Evolutionary conservation across 1,140 invertebrate species (phyloP), one percentile per base, ranked within the genome.

Genomic region (Trichonephila inaurata): DNA sequence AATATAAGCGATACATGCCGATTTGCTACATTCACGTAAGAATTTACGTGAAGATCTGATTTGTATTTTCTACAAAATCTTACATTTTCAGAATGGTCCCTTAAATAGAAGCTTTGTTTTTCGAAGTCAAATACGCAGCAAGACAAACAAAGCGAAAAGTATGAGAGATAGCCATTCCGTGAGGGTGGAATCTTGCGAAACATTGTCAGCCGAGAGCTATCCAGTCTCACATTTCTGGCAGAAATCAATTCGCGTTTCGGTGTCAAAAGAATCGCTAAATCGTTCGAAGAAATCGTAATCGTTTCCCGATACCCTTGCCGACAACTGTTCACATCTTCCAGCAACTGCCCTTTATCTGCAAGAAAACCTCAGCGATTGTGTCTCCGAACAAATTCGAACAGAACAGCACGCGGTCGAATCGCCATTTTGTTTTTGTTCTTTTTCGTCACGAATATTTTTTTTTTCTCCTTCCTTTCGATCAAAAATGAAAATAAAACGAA

Each of bases 231-330:
- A 77, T 77, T 40, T 77, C 72, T 16, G 24, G 28, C 8, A 33
- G 72, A 77, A 77, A 77, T 77, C 72, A 77, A 77, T 77, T 77
- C 72, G 12, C 28, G 72, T 77, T 77, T 33, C 28, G 72, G 28
- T 77, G 72, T 77, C 72, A 40, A 40, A 72, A 40, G 72, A 77
- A 77, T 77, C 72, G 72, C 72, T 40, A 77, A 77, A 77, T 77
- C 72, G 72, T 77, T 77, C 28, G 24, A 16, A 40, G 18, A 33
- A 77, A 77, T 77, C 72, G 72, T 77, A 77, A 77, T 77, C 72
- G 72, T 77, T 77, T 77, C 24, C 72, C 72, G 33, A 77, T 77
- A 77, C 14, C 14, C 72, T 77, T 77, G 72, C 24, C 72, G 28
- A 77, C 72, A 77, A 77, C 72, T 77, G 72, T 40, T 40, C 72